These are phyloP conservation scores for Pediacus dermestoides DNA, from an alignment of 2,888 invertebrate genomes.

Conservation along the genomic window DNA sequence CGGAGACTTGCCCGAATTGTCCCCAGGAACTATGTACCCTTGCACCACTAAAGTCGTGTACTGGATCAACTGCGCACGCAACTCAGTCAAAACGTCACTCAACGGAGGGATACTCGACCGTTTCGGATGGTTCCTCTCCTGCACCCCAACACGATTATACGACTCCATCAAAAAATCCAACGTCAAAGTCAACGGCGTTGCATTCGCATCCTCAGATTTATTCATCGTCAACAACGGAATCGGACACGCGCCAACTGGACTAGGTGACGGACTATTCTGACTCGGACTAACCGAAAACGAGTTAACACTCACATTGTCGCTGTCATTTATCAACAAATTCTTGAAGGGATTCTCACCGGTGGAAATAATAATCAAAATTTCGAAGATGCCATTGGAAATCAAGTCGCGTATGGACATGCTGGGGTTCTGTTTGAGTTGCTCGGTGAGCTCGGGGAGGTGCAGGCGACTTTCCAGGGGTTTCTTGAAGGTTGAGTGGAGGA, in stretches of 20 bases:
- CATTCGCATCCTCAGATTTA: slow-evolving; percentile 18
- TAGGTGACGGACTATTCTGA: slow-evolving; percentile 46
- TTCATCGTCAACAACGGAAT: slow-evolving; percentile 40
- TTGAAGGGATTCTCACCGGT: slow-evolving; percentile 45
- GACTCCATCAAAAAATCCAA: slow-evolving; percentile 57
- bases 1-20: slow-evolving; percentile 52
- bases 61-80: slow-evolving; percentile 56
- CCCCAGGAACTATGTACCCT: slow-evolving; percentile 39
- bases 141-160: slow-evolving; percentile 68
- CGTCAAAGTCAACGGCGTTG: slow-evolving; percentile 35
- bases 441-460: slow-evolving; percentile 52
- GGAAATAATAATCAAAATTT: slow-evolving; percentile 53
- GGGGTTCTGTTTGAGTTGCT: slow-evolving; percentile 51
- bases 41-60: slow-evolving; percentile 58
- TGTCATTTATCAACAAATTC: slow-evolving; percentile 28
- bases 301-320: slow-evolving; percentile 34
- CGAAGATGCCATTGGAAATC: slow-evolving; percentile 64
- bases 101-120: slow-evolving; percentile 71
- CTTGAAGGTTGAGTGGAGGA: slow-evolving; percentile 70
- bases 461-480: slow-evolving; percentile 48
- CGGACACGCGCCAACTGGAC: slow-evolving; percentile 40
- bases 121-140: slow-evolving; percentile 74
- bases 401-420: slow-evolving; percentile 54
- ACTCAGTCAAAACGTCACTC: slow-evolving; percentile 60
- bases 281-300: slow-evolving; percentile 49